phyloP scores from a whole-genome alignment of 1,140 invertebrate species.

The Bathynomus jamesi region DNA sequence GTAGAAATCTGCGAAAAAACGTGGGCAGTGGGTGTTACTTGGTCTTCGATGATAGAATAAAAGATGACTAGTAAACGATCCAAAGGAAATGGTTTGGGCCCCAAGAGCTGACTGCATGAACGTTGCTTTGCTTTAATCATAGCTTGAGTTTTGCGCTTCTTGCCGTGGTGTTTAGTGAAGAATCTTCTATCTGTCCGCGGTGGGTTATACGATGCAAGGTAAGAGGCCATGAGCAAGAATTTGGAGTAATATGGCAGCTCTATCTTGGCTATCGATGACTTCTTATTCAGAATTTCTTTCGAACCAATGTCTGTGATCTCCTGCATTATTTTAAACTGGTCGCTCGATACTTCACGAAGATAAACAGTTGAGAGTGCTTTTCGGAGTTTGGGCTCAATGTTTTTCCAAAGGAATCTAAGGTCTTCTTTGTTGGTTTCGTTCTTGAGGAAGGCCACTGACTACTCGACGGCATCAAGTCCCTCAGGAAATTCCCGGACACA shows the following conservation, averaged over 20 bases:
- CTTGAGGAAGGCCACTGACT: no score
- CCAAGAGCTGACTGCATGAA: conserved; percentile 49
- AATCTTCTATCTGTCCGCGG: conserved; percentile 71
- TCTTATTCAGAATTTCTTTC: no score
- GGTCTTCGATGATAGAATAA: conserved; percentile 77
- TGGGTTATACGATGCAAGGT: conserved; percentile 81
- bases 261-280: no score
- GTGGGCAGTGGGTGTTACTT: conserved; percentile 72
- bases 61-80: conserved; percentile 82
- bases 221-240: conserved; percentile 75
- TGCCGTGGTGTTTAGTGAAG: conserved; percentile 60
- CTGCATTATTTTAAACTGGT: no score
- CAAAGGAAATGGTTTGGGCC: conserved; percentile 71
- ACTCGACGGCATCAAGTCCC: no score
- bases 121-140: conserved; percentile 48
- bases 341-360: conserved; percentile 55
- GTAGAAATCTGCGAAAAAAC: conserved; percentile 58
- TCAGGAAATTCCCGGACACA: no score
- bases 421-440: conserved; percentile 52
- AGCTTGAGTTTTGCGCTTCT: conserved; percentile 52
- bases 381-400: conserved; percentile 65
- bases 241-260: conserved; percentile 83
- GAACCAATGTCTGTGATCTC: no score
- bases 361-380: conserved; percentile 67
- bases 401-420: conserved; percentile 61